Conservation (phyloP, 1,140 invertebrate genomes). For the Trachymyrmex septentrionalis region DNA sequence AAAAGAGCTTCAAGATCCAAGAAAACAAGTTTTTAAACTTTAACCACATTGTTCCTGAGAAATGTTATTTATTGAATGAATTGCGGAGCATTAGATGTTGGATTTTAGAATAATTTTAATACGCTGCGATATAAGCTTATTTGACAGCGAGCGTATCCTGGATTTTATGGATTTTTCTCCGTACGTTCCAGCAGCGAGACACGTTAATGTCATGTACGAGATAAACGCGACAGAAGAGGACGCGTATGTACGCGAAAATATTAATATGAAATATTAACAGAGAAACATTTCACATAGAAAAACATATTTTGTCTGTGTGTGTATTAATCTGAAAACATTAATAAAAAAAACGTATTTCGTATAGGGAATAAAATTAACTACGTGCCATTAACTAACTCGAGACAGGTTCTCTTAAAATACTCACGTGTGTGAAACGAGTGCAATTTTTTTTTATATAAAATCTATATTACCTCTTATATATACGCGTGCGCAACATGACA, state of each 20-base stretch:
- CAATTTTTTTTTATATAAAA: constrained; percentile 20
- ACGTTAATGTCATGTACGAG: constrained; percentile 4
- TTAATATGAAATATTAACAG: background rate
- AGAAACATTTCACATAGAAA: background rate
- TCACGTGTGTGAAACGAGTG: background rate
- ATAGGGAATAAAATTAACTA: background rate
- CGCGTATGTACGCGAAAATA: background rate
- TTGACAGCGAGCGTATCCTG: background rate
- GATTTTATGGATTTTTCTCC: constrained; percentile 4
- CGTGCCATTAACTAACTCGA: background rate
- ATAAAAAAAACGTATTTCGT: background rate
- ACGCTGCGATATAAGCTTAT: background rate
- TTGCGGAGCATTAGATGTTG: background rate
- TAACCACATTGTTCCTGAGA: background rate
- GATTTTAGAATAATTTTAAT: constrained; percentile 10
- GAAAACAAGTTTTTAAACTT: background rate
- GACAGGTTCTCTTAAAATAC: background rate
- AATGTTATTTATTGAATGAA: background rate
- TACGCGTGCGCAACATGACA: background rate
- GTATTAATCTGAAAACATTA: background rate
- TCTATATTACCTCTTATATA: background rate
- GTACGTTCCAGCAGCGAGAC: background rate
- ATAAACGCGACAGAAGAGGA: background rate
- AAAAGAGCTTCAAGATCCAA: background rate
- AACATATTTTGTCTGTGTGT: too few relatives aligned